These are phyloP conservation scores for Octopus sinensis DNA, from an alignment of 1,140 invertebrate genomes.

Conservation along the genomic window DNA sequence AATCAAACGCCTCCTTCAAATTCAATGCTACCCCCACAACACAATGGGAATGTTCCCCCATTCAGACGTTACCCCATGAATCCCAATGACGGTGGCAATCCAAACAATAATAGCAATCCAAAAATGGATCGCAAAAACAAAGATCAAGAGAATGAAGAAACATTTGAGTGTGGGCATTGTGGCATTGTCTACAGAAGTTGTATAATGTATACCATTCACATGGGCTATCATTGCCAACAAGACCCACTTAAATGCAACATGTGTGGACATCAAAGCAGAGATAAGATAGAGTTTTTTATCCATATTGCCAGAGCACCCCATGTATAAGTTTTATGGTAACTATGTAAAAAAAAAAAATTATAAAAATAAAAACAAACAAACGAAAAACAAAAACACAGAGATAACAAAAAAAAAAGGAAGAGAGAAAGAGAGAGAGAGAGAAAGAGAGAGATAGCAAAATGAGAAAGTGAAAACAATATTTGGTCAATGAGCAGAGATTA, in stretches of 20 bases:
- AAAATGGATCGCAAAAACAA: constrained; percentile 15
- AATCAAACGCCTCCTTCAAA: neutral
- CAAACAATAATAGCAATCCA: constrained; percentile 13
- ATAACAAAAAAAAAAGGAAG: neutral
- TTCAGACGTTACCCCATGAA: constrained; percentile 18
- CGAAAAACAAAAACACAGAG: no score
- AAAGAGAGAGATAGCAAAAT: neutral
- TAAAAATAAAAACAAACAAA: no score
- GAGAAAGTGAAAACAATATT: no score
- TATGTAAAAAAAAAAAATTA: neutral
- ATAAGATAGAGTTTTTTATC: constrained; percentile 85
- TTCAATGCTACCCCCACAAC: constrained; percentile 12
- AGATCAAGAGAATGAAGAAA: constrained; percentile 20
- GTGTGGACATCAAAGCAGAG: constrained; percentile 78
- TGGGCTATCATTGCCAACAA: constrained; percentile 87
- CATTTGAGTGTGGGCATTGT: constrained; percentile 78
- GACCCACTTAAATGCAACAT: constrained; percentile 93
- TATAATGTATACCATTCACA: constrained; percentile 90
- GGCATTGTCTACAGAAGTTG: constrained; percentile 85
- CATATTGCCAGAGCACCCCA: constrained; percentile 85
- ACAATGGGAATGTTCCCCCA: constrained; percentile 15
- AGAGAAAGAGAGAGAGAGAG: no score
- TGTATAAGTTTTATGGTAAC: constrained; percentile 36
- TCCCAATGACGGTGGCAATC: neutral
- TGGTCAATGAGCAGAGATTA: constrained; percentile 10